phyloP scores from a whole-genome alignment of 2,797 vertebrate genomes.

The Psittacula derbiana region DNA sequence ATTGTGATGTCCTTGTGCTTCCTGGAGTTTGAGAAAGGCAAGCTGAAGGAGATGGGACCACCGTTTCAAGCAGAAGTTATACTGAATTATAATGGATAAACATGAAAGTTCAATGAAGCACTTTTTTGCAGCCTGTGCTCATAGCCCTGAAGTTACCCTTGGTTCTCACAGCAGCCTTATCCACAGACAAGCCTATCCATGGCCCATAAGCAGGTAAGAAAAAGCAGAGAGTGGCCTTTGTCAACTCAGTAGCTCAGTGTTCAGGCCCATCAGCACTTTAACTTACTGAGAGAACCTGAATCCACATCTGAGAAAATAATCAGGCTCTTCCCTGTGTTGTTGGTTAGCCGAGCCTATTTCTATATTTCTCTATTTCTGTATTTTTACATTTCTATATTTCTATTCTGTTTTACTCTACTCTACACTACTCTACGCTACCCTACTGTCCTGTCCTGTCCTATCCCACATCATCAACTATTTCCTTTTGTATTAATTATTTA shows the following conservation, averaged over 20 bases:
- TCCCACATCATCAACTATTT: not conserved
- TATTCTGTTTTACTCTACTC: not conserved
- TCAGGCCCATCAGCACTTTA: not conserved
- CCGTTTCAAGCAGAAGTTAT: not conserved
- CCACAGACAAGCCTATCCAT: not conserved
- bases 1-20: not conserved
- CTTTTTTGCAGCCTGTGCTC: not conserved
- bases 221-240: not conserved
- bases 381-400: not conserved
- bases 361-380: not conserved
- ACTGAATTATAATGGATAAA: not conserved
- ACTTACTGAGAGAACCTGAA: not conserved
- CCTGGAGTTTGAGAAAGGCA: not conserved
- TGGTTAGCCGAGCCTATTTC: not conserved
- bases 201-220: not conserved
- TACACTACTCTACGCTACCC: not conserved
- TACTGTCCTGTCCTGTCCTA: not conserved
- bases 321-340: not conserved
- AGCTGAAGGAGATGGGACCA: not conserved
- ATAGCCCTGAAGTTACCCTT: not conserved
- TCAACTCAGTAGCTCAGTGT: not conserved
- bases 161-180: not conserved
- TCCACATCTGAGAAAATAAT: rapidly evolving
- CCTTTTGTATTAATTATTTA: not conserved
- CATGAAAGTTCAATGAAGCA: not conserved